phyloP scores from a whole-genome alignment of 2,113 vertebrate species.

The Corythornis vintsioides region DNA sequence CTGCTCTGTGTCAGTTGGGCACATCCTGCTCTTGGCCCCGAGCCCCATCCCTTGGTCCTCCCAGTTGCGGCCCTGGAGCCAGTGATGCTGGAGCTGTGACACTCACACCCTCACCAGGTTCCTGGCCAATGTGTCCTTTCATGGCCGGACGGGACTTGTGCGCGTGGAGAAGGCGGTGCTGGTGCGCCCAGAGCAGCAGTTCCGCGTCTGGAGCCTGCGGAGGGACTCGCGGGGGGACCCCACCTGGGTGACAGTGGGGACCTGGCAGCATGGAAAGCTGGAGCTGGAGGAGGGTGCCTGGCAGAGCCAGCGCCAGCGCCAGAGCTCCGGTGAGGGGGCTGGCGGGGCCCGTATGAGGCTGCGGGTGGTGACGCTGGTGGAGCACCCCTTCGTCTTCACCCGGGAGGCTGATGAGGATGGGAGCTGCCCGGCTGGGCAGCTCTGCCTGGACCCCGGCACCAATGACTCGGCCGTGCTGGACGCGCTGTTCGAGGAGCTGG shows the following conservation, averaged over 20 bases:
- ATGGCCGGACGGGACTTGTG: constrained; percentile 79
- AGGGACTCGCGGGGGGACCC: constrained; percentile 81
- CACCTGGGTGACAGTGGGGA: constrained; percentile 88
- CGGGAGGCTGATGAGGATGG: constrained; percentile 87
- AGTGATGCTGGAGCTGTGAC: rapidly evolving
- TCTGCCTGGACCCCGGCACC: constrained; percentile 86
- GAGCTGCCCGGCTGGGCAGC: constrained; percentile 86
- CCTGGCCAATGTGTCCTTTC: constrained; percentile 86
- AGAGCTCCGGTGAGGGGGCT: background rate
- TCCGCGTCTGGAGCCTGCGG: constrained; percentile 86
- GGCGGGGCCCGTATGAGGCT: constrained; percentile 60
- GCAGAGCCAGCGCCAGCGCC: constrained; percentile 48
- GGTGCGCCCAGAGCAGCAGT: constrained; percentile 76
- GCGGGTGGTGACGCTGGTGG: constrained; percentile 89
- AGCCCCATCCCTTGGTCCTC: rapidly evolving
- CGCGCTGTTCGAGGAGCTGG: constrained; percentile 76
- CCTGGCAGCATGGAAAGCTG: constrained; percentile 80
- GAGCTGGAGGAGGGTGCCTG: constrained; percentile 77
- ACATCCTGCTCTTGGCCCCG: rapidly evolving
- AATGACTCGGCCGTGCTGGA: constrained; percentile 81
- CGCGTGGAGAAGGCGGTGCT: constrained; percentile 65
- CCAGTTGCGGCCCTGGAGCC: background rate
- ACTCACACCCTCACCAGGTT: constrained; percentile 70
- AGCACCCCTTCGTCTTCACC: constrained; percentile 91
- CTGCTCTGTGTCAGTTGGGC: rapidly evolving